Evolutionary conservation across 92 coral and sea anemone species (phyloP).

Genomic region (Bergia puertoricense): DNA sequence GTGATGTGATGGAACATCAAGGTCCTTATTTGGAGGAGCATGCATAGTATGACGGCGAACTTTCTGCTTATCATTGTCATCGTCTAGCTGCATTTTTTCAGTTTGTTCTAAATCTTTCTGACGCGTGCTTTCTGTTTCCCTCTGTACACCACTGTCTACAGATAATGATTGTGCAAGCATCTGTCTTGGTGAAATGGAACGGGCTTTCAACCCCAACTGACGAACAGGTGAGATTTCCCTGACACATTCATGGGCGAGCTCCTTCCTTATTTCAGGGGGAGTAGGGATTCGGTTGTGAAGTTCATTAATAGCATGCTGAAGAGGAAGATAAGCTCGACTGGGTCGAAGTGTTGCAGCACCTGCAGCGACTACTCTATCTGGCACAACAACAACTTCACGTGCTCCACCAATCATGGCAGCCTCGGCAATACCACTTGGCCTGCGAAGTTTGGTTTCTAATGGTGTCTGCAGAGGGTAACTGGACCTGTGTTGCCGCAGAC

Average conservation of each 20-base stretch:
- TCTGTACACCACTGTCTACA: constrained; percentile 65
- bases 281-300: constrained; percentile 92
- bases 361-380: constrained; percentile 52
- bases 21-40: constrained; percentile 71
- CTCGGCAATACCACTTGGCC: constrained; percentile 98
- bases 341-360: constrained; percentile 77
- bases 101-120: constrained; percentile 10
- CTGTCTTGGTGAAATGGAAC: constrained; percentile 73
- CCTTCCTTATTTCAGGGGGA: constrained; percentile 97
- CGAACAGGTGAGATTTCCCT: constrained; percentile 87
- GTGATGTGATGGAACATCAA: constrained; percentile 73
- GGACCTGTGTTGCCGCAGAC: constrained; percentile 86
- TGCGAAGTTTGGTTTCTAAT: constrained; percentile 86
- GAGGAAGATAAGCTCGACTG: constrained; percentile 69
- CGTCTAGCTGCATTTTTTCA: constrained; percentile 42
- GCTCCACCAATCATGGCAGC: constrained; percentile 87
- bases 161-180: constrained; percentile 60
- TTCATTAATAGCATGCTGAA: constrained; percentile 90
- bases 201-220: constrained; percentile 66
- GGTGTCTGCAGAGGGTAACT: constrained; percentile 89
- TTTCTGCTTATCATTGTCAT: constrained; percentile 61
- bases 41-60: constrained; percentile 90
- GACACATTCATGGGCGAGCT: constrained; percentile 86
- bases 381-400: constrained; percentile 59
- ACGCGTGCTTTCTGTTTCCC: constrained; percentile 34